Base-by-base conservation (phyloP, 2,888 invertebrate species). In the Sphinx pinastri region DNA sequence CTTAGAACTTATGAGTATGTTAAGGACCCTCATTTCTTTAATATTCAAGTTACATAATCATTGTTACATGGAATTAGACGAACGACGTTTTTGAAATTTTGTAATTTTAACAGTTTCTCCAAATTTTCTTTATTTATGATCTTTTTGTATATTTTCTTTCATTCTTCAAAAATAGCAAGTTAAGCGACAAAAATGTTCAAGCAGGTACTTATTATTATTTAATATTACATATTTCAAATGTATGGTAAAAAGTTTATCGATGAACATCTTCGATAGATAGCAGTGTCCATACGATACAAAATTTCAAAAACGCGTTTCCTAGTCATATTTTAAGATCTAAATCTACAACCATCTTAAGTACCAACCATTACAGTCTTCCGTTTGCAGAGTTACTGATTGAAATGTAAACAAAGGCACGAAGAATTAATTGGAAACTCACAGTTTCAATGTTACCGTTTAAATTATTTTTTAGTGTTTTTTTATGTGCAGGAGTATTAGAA, bases 321-420 rank as follows among this genome's bases (percentile, higher is more conserved):
- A 10, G 47, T 52, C 16, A 59, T 55, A 31, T 71, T 2, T 57
- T 52, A 55, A 11, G n/a, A 74, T 70, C 59, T 75, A 76, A 59
- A 52, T 72, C 38, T 75, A 75, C 72, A 77, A 74, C 73, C 76
- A 54, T 71, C 58, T 38, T 80, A 79, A 81, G 84, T 85, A 84
- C 85, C 79, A 84, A 83, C 81, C 84, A 72, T 74, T 70, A 73
- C 86, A 85, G 85, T 85, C 85, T 84, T 85, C 70, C 71, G 59
- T 72, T 74, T 72, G 73, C 71, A 68, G 58, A 70, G 71, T 69
- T 57, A 70, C 58, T 70, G 72, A 70, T 70, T 66, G 63, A 71
- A 69, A 68, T 73, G 72, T 63, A 49, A 78, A 81, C 68, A 72
- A 81, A 81, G 82, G 83, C 81, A 81, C 83, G 75, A 73, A 70